A percentile compares a stretch with the other conserved stretches of the same genome.
phyloP scores from a whole-genome alignment of 2,797 vertebrate genomes.

The Pipistrellus nathusii region DNA sequence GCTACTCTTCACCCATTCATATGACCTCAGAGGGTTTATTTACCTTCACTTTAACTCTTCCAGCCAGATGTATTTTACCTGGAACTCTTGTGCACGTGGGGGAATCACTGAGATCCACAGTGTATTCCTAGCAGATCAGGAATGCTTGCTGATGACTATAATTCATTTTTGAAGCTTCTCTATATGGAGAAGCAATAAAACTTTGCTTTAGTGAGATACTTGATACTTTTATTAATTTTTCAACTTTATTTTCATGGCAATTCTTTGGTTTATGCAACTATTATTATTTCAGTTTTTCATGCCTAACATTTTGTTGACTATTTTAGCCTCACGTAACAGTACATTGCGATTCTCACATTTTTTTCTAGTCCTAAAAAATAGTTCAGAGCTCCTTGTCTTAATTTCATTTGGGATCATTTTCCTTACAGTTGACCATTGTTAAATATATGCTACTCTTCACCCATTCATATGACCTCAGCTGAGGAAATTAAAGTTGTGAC shows the following conservation, averaged over 20 bases:
- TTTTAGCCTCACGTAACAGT: background rate
- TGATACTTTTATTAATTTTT: conserved; percentile 21
- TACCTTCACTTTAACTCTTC: background rate
- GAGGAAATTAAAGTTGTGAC: background rate
- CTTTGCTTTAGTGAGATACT: background rate
- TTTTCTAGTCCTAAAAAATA: background rate
- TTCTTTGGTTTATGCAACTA: background rate
- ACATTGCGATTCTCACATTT: background rate
- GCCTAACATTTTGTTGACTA: too few species aligned
- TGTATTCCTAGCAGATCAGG: background rate
- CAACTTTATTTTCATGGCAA: conserved; percentile 27
- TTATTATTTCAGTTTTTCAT: conserved; percentile 51
- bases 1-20: background rate
- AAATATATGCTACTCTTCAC: background rate
- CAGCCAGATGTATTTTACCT: conserved; percentile 6
- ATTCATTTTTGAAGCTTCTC: background rate
- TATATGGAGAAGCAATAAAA: background rate
- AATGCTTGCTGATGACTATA: background rate
- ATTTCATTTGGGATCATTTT: background rate
- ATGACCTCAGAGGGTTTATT: background rate
- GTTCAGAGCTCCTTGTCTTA: conserved; percentile 23
- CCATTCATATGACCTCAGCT: background rate
- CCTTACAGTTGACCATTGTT: background rate
- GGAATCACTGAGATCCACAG: background rate
- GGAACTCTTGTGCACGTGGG: background rate